phyloP scores from a whole-genome alignment of 2,113 vertebrate species.

The Amia ocellicauda region DNA sequence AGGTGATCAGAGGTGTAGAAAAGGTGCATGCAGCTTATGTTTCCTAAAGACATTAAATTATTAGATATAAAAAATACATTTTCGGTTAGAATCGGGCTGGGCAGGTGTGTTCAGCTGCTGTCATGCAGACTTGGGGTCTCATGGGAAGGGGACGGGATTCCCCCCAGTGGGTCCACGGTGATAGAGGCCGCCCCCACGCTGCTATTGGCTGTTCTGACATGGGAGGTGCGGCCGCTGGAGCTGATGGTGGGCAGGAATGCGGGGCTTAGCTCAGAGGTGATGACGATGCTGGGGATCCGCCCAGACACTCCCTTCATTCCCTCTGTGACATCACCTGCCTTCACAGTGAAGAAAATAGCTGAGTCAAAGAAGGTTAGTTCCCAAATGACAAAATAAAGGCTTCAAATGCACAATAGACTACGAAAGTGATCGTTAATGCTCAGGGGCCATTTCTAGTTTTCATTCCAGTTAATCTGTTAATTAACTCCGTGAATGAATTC shows the following conservation, averaged over 20 bases:
- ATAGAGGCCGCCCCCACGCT: slow-evolving; percentile 31
- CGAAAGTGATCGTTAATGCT: no score
- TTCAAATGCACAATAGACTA: no score
- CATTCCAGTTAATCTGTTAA: no score
- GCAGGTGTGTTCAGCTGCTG: slow-evolving; percentile 17
- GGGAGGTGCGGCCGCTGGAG: slow-evolving; percentile 39
- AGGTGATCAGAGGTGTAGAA: neutral
- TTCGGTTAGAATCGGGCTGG: neutral
- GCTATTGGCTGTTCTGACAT: slow-evolving; percentile 32
- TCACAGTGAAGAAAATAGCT: slow-evolving; percentile 16
- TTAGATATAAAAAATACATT: slow-evolving; percentile 1
- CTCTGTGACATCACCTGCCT: slow-evolving; percentile 32
- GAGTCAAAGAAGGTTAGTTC: neutral
- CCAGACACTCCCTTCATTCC: slow-evolving; percentile 30
- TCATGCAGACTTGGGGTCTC: slow-evolving; percentile 9
- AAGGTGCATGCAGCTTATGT: slow-evolving; percentile 14
- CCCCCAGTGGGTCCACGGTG: slow-evolving; percentile 40
- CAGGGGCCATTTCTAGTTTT: no score
- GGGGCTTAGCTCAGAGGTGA: slow-evolving; percentile 60
- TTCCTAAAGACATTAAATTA: slow-evolving; percentile 13
- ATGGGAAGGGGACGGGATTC: slow-evolving; percentile 30
- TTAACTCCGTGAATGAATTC: no score
- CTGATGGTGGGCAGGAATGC: slow-evolving; percentile 43
- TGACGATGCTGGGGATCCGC: slow-evolving; percentile 50
- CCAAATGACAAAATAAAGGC: neutral